Conservation (phyloP, 2,797 vertebrate genomes). For the Tokudaia tokunoshimensis region DNA sequence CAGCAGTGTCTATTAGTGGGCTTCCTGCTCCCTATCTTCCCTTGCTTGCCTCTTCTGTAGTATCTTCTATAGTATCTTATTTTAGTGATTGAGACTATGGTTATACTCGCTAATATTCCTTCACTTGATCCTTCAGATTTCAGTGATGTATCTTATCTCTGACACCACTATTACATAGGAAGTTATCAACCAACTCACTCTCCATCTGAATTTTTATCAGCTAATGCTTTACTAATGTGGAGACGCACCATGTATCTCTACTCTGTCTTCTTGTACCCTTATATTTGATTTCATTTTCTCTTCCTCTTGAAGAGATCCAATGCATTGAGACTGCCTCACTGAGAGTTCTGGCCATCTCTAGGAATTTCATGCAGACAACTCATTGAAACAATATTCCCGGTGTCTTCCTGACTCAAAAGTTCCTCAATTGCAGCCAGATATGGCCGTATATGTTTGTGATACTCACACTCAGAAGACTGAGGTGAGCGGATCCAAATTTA, state of each 20-base stretch:
- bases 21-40: not conserved
- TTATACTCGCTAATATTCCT: not conserved
- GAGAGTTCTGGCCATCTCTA: not conserved
- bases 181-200: not conserved
- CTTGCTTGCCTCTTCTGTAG: not conserved
- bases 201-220: not conserved
- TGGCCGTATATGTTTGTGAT: not conserved
- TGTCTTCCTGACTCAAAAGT: not conserved
- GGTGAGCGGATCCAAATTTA: not conserved
- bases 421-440: not conserved
- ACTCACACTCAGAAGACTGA: not conserved
- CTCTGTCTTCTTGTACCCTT: not conserved
- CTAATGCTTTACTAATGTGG: not conserved
- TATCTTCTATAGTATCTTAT: not conserved
- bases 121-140: slow-evolving; percentile 13
- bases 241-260: not conserved
- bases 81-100: not conserved
- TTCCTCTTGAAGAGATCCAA: not conserved
- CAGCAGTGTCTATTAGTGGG: slow-evolving; percentile 6
- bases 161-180: not conserved
- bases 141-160: not conserved
- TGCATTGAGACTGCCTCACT: not conserved
- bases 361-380: slow-evolving; percentile 2
- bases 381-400: not conserved
- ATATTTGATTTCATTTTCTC: not conserved